Evolutionary conservation across 2,797 vertebrate species (phyloP).

Genomic region (Lacerta bilineata): DNA sequence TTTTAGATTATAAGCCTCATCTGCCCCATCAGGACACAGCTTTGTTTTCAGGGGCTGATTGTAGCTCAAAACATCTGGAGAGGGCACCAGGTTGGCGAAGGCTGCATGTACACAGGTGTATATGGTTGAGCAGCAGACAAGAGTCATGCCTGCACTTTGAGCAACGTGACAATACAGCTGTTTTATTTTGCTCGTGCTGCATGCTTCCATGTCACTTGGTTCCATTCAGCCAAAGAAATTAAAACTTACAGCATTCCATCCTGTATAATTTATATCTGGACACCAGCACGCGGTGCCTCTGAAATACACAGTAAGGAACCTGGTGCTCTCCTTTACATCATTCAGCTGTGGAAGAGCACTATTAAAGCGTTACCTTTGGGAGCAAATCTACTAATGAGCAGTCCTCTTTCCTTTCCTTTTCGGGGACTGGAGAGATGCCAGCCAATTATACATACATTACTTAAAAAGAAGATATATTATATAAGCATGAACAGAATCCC

Average conservation of each 20-base stretch:
- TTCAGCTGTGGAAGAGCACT: not conserved
- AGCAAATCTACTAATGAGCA: not conserved
- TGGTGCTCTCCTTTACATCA: not conserved
- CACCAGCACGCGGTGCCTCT: not conserved
- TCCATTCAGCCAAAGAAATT: constrained; percentile 27
- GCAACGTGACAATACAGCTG: not conserved
- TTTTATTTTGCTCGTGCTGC: not conserved
- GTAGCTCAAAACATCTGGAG: too few relatives aligned
- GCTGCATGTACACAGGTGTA: not conserved
- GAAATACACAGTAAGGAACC: not conserved
- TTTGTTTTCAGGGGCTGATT: too few relatives aligned
- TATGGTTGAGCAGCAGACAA: not conserved
- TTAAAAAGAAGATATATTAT: constrained; percentile 9
- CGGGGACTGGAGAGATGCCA: not conserved
- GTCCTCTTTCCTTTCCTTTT: not conserved
- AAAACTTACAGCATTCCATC: not conserved
- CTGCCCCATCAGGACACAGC: not conserved
- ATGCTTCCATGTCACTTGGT: not conserved
- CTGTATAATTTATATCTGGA: not conserved
- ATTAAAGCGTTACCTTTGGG: constrained; percentile 14
- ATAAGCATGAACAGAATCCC: not conserved
- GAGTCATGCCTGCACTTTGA: not conserved
- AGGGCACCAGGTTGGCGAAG: not conserved
- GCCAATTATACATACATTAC: constrained; percentile 22
- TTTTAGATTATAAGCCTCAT: not conserved